Conservation (phyloP, 2,797 vertebrate species). For the Odontamblyopus lacepedii region DNA sequence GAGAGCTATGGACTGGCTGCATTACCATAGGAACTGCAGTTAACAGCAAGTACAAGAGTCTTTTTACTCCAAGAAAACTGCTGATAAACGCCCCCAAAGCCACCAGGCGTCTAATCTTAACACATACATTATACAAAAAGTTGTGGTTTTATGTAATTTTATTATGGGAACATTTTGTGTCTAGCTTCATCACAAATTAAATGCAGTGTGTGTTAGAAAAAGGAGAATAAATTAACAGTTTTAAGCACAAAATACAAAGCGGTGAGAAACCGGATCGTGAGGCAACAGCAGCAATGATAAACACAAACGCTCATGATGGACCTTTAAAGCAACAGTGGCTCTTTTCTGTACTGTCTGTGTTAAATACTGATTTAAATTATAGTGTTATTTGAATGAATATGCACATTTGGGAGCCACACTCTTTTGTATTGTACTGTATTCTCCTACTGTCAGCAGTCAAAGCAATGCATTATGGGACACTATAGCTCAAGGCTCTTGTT, state of each 20-base stretch:
- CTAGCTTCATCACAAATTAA: conserved; percentile 56
- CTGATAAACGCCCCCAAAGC: conserved; percentile 40
- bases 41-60: conserved; percentile 22
- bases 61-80: conserved; percentile 22
- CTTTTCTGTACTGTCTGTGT: not conserved
- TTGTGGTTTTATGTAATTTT: conserved; percentile 35
- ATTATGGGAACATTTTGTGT: conserved; percentile 47
- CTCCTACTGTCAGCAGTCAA: not conserved
- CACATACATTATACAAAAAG: conserved; percentile 36
- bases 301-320: conserved; percentile 36
- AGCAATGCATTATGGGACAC: not conserved
- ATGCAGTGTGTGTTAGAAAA: conserved; percentile 46
- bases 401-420: too few species aligned
- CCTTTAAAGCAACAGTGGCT: conserved; percentile 17
- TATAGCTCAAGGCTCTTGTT: not conserved
- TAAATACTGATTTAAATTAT: not conserved
- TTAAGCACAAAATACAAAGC: conserved; percentile 39
- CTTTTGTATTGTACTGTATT: too few species aligned
- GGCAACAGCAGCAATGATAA: conserved; percentile 32
- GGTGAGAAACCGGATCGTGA: conserved; percentile 33
- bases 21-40: conserved; percentile 15
- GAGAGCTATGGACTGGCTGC: conserved; percentile 10
- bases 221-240: conserved; percentile 52
- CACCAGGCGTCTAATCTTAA: conserved; percentile 41
- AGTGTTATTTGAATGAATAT: too few species aligned